Evolutionary conservation across 2,797 vertebrate genomes (phyloP).

Genomic region (Chelidonichthys spinosus): DNA sequence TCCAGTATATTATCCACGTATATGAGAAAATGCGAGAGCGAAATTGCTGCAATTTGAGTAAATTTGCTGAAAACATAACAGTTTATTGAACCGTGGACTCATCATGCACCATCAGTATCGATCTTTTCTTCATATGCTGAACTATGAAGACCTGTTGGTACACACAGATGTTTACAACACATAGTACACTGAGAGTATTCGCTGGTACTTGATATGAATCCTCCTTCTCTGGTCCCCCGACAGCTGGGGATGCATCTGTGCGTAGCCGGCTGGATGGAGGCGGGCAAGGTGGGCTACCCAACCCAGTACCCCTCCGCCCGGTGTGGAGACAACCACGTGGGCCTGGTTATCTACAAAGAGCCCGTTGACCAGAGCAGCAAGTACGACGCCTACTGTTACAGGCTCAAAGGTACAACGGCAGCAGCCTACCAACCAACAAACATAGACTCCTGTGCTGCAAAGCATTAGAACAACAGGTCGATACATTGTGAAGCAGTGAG

Average conservation of each 20-base stretch:
- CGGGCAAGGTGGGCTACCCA: constrained; percentile 89
- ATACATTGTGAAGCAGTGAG: neutral
- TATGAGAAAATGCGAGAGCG: too few species aligned
- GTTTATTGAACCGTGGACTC: neutral
- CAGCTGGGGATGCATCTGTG: constrained; percentile 95
- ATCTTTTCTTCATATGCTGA: neutral
- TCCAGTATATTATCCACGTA: too few species aligned
- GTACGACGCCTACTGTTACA: constrained; percentile 95
- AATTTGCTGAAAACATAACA: neutral
- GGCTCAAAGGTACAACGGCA: constrained; percentile 83
- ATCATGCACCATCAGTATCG: too few species aligned
- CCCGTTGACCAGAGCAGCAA: constrained; percentile 83
- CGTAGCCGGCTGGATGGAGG: constrained; percentile 92
- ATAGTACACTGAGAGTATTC: neutral
- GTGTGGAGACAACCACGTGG: constrained; percentile 89
- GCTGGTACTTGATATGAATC: constrained; percentile 6
- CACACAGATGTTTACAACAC: neutral
- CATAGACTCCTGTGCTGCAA: constrained; percentile 1
- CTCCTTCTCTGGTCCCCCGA: constrained; percentile 6
- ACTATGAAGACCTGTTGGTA: neutral
- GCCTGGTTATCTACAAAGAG: constrained; percentile 88
- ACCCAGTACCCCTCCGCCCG: constrained; percentile 85
- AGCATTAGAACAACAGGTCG: neutral
- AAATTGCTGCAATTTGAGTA: too few species aligned
- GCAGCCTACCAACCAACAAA: too few species aligned